Base-by-base conservation (phyloP, 2,888 invertebrate species). In the Cartodere bifasciata region DNA sequence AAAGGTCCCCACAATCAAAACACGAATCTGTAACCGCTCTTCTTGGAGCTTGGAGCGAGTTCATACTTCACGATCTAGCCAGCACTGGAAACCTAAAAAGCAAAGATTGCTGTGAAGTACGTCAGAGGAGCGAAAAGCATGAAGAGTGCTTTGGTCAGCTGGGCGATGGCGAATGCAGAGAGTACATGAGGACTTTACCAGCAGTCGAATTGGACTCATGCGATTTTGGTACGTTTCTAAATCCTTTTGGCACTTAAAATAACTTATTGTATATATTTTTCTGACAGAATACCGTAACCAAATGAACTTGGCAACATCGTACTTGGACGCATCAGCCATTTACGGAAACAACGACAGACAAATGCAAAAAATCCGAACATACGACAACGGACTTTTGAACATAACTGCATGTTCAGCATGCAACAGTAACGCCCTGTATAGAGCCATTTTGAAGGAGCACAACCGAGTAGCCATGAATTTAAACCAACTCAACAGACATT, bases 221-320 rank as follows among this genome's bases (percentile, higher is more conserved):
- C 50, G 61, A 64, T 27, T 76, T 73, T 51, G 67, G 76, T 76
- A 60, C 62, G 68, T 55, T 13, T 12, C 17, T 23, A 22, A 11
- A 13, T 34, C 12, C 35, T 23, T 14, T 15, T 32, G 15, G 6
- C 29, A n/a, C 6, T 17, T 17, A 17, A 6, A 17, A 17, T 17
- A 17, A 30, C 12, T 15, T 13, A 20, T 23, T 12, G n/a, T 30
- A 24, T 23, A 9, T 32, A 26, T 12, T 15, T 13, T 28, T 21
- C 13, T 7, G 20, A 26, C 56, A 80, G 80, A 73, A 37, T 62
- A 70, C 37, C 70, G 88, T 26, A 79, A 87, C 44, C 85, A 87
- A 52, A 80, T 88, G 77, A 88, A 88, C 57, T 64, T 78, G 35
- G 88, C 80, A 0, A 81, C 87, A 0, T 72, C 82, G 2, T 86